These are phyloP conservation scores for Malurus elegans DNA, from an alignment of 2,113 vertebrate genomes.

Conservation along the genomic window DNA sequence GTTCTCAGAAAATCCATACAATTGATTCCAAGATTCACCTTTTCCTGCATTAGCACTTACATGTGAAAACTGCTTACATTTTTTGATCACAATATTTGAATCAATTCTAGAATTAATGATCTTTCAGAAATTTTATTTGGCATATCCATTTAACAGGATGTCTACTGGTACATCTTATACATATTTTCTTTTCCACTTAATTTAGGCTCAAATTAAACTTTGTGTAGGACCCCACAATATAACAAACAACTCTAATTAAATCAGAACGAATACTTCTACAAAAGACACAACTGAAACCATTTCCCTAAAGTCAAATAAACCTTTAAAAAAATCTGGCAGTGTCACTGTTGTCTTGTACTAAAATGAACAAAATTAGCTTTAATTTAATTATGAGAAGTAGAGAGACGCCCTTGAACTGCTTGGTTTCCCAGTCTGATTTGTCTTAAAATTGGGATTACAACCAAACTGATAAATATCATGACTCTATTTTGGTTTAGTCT, in stretches of 20 bases:
- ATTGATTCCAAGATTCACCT: not conserved
- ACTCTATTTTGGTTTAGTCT: constrained; percentile 44
- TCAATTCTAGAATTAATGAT: not conserved
- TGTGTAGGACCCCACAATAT: not conserved
- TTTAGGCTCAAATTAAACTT: constrained; percentile 16
- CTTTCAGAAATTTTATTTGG: not conserved
- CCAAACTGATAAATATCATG: not conserved
- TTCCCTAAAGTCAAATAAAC: constrained; percentile 48
- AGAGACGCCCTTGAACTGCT: not conserved
- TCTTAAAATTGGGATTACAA: constrained; percentile 4
- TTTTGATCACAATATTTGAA: not conserved
- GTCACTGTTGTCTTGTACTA: constrained; percentile 21
- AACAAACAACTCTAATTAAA: constrained; percentile 58
- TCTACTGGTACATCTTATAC: not conserved
- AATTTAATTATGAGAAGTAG: not conserved
- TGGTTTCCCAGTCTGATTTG: not conserved
- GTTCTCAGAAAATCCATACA: not conserved
- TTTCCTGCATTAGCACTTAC: not conserved
- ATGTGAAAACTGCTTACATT: not conserved
- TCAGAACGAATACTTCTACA: not conserved
- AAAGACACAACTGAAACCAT: not conserved
- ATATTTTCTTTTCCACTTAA: constrained; percentile 22
- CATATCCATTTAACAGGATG: not conserved
- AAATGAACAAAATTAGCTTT: constrained; percentile 27
- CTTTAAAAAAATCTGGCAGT: not conserved